Evolutionary conservation across 2,113 vertebrate species (phyloP), one percentile per base, ranked within the genome.

Genomic region (Sinocyclocheilus rhinocerous): DNA sequence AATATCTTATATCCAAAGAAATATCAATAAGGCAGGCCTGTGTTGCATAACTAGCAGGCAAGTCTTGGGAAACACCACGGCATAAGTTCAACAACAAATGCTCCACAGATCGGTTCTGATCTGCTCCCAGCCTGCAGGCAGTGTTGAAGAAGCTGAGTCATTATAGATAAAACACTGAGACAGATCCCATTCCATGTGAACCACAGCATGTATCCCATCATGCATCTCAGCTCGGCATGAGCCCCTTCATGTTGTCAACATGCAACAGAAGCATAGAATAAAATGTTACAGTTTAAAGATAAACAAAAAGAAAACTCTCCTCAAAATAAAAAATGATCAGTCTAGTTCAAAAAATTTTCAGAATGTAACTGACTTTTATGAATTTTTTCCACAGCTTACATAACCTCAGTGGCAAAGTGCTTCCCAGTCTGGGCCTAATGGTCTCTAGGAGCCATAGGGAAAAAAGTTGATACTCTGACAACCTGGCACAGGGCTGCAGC

Each of bases 21-120:
- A 50, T 65, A 85, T 85, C 39, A 85, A 77, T 52, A 85, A 77
- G 67, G 13, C 24, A 77, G 84, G 42, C 12, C 42, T 65, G 83
- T 20, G 20, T 52, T 77, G 73, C 20, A n/a, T 78, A 77, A 85
- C 42, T 36, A 76, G 13, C 5, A 0, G 83, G 50, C 52, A 76
- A 36, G 63, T 22, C 9, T 80, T 42, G 36, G 29, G 45, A 24
- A 67, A 9, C 79, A 48, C 39, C 39, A 81, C 15, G 0, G 59
- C n/a, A 48, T 7, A 36, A 61, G 61, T 45, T 36, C 59, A 81
- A 48, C 13, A 67, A 67, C 77, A 79, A 78, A 57, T 57, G 50
- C 69, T 72, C 36, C 69, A 22, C 69, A 42, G 33, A 72, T 72
- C 18, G 4, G 24, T 36, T 78, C 26, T 36, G 76, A 78, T 57